Evolutionary conservation across 1,140 invertebrate species (phyloP).

Genomic region (Drosophila sucinea): DNA sequence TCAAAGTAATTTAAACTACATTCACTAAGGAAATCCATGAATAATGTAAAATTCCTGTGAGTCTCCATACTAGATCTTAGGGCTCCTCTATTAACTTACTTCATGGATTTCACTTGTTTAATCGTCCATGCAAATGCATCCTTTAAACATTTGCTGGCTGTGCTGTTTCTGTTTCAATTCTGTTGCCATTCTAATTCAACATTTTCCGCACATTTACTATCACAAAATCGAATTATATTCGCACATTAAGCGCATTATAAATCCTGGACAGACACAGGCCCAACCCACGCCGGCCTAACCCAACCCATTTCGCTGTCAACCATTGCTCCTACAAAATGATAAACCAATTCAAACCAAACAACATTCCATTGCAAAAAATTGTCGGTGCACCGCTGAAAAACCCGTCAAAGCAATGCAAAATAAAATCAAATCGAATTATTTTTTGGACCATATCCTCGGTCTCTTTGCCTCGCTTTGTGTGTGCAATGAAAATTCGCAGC

Average conservation of each 20-base stretch:
- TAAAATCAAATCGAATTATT: constrained; percentile 80
- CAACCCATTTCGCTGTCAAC: neutral
- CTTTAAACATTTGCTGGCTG: neutral
- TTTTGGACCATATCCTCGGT: constrained; percentile 33
- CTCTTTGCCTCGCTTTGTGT: constrained; percentile 30
- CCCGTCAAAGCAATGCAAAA: constrained; percentile 76
- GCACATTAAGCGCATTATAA: constrained; percentile 63
- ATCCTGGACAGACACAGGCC: neutral
- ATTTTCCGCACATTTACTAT: constrained; percentile 33
- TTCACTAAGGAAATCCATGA: no score
- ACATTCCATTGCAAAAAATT: constrained; percentile 32
- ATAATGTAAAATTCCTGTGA: no score
- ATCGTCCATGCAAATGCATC: neutral
- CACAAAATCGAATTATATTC: constrained; percentile 50
- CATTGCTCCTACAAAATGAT: constrained; percentile 13
- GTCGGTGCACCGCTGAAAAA: constrained; percentile 55
- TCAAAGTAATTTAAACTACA: neutral
- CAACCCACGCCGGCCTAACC: neutral
- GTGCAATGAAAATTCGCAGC: constrained; percentile 70
- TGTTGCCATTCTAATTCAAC: constrained; percentile 5
- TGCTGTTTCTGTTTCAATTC: neutral
- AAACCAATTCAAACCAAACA: constrained; percentile 46
- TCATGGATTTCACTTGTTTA: no score
- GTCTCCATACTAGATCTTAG: no score
- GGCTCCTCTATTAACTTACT: no score